These are phyloP conservation scores for Cantharis rufa DNA, from an alignment of 2,888 invertebrate species.

Conservation along the genomic window DNA sequence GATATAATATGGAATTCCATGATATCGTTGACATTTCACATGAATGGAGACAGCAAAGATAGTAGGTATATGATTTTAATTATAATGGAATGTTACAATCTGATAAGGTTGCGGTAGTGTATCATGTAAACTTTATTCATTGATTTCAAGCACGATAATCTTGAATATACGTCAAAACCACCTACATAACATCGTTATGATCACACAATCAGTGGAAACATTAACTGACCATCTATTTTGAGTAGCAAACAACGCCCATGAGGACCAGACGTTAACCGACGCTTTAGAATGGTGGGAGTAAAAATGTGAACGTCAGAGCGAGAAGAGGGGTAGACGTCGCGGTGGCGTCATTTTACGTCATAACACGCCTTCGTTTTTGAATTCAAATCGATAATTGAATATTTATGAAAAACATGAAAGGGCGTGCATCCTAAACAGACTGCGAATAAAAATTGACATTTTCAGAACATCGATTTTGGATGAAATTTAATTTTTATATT, in stretches of 20 bases:
- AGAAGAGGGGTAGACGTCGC: conserved; percentile 28
- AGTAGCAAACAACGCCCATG: not conserved
- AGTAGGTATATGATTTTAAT: not conserved
- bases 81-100: not conserved
- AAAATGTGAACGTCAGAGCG: not conserved
- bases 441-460: not conserved
- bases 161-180: not conserved
- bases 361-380: conserved; percentile 28
- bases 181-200: not conserved
- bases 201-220: not conserved
- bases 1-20: not conserved
- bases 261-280: not conserved
- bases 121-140: not conserved
- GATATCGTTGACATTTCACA: not conserved
- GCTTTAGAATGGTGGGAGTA: not conserved
- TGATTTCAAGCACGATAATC: not conserved
- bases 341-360: conserved; percentile 38
- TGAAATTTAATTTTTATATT: too few species aligned
- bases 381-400: conserved; percentile 11
- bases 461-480: too few species aligned
- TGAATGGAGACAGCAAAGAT: not conserved
- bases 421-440: not conserved
- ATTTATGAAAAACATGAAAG: not conserved
- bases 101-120: not conserved
- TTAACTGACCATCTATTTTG: not conserved